A percentile compares a stretch with the other conserved stretches of the same genome.
Conservation (phyloP, 2,888 invertebrate genomes). For the Sycophila texana region DNA sequence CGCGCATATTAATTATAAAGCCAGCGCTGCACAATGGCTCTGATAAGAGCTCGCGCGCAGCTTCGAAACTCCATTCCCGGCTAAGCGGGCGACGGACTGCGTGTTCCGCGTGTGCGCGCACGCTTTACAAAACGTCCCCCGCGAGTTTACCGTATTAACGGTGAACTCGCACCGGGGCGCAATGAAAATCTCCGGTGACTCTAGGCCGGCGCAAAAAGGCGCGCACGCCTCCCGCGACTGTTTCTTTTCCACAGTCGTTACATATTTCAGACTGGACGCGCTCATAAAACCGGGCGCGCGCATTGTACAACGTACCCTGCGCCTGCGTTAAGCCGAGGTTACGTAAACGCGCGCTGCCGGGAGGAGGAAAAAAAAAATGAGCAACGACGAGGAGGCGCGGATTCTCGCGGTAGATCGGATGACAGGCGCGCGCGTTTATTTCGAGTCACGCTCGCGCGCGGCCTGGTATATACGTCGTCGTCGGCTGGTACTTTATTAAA, state of each 20-base stretch:
- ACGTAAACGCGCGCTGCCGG: not conserved
- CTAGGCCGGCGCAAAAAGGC: no score
- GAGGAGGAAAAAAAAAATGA: constrained; percentile 2
- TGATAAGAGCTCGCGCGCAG: not conserved
- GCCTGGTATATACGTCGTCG: constrained; percentile 24
- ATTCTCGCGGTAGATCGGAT: not conserved
- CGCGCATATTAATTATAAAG: no score
- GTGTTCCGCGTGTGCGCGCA: constrained; percentile 1
- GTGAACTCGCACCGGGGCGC: not conserved
- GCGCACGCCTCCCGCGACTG: not conserved
- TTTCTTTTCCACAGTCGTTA: constrained; percentile 23
- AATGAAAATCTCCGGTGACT: constrained; percentile 13
- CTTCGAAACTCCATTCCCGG: not conserved
- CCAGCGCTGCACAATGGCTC: no score
- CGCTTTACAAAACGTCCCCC: constrained; percentile 4
- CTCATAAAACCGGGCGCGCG: constrained; percentile 24
- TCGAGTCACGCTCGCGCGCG: constrained; percentile 50
- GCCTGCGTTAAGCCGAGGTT: not conserved
- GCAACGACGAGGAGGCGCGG: constrained; percentile 20
- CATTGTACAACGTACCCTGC: not conserved
- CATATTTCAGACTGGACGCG: constrained; percentile 15
- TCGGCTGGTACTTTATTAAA: constrained; percentile 37
- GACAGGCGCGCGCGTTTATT: constrained; percentile 23
- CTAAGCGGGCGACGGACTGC: not conserved
- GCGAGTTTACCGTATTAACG: constrained; percentile 15